Evolutionary conservation across 2,113 vertebrate genomes (phyloP), one percentile per base, ranked within the genome.

Genomic region (Zingel zingel): DNA sequence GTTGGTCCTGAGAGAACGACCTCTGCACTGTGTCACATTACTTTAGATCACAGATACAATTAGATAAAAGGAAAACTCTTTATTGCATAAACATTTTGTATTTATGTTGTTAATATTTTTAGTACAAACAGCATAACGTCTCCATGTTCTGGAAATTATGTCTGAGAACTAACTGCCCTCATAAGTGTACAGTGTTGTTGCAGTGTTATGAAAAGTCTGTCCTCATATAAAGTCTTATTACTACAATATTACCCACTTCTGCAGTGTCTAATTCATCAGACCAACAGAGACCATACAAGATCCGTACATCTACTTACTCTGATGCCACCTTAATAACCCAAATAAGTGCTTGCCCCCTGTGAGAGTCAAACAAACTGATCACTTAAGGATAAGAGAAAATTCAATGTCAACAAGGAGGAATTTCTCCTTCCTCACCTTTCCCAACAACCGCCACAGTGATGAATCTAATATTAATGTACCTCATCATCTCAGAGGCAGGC

Each of bases 391-490:
- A 59, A 77, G 58, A 66, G 61, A 33, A 54, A 85, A 81, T 65
- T 81, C 10, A n/a, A 43, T 69, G 82, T 90, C 91, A 91, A 66
- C 81, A 89, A 64, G 73, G 68, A 45, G 81, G 63, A 64, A 56
- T 67, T 68, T 63, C 69, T 65, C 80, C 59, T 13, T 79, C 61
- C 48, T 67, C 65, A 39, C 72, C 77, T 78, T 56, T 70, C 56
- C 56, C 74, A 75, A 63, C 23, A 59, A 64, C 36, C 56, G 39
- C 43, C 39, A 77, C 59, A 15, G 56, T 69, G 87, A 90, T 89
- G 64, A 82, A 92, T 91, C 77, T 67, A 78, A 76, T 86, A 87
- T 47, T 79, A 87, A 81, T 79, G 69, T 18, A 71, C 84, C 74
- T 88, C 71, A 57, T 85, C 76, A 58, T 64, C 62, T 76, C 73